Evolutionary conservation across 1,140 invertebrate species (phyloP).

Genomic region (Drosophila miranda): DNA sequence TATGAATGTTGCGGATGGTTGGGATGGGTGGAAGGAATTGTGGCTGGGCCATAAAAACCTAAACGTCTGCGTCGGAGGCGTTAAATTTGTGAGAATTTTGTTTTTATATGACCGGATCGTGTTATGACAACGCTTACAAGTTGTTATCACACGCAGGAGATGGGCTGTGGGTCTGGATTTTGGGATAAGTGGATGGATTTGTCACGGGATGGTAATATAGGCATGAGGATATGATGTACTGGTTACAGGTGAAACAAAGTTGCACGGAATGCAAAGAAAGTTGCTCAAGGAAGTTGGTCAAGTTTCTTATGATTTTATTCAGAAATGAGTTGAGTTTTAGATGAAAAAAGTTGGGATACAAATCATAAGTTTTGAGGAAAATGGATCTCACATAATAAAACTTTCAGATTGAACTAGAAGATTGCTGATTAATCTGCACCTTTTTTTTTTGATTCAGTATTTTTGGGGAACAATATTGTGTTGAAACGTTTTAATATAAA

Average conservation of each 20-base stretch:
- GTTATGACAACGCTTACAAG: conserved; percentile 66
- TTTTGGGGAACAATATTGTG: no score
- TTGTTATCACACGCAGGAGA: conserved; percentile 50
- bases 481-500: no score
- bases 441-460: no score
- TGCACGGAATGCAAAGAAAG: neutral
- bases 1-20: conserved; percentile 53
- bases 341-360: neutral
- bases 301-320: conserved; percentile 1
- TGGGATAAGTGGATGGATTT: conserved; percentile 43
- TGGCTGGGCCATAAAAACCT: conserved; percentile 55
- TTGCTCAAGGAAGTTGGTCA: conserved; percentile 14
- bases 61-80: conserved; percentile 54
- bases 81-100: conserved; percentile 64
- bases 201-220: neutral
- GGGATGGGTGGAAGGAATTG: neutral
- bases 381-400: neutral
- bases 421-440: neutral
- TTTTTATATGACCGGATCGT: conserved; percentile 73
- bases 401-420: conserved; percentile 1
- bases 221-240: conserved; percentile 2
- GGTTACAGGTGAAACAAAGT: conserved; percentile 8
- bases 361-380: neutral
- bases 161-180: neutral
- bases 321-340: no score